These are phyloP conservation scores for Laticauda laticaudata DNA, from an alignment of 2,113 vertebrate species.

Conservation along the genomic window DNA sequence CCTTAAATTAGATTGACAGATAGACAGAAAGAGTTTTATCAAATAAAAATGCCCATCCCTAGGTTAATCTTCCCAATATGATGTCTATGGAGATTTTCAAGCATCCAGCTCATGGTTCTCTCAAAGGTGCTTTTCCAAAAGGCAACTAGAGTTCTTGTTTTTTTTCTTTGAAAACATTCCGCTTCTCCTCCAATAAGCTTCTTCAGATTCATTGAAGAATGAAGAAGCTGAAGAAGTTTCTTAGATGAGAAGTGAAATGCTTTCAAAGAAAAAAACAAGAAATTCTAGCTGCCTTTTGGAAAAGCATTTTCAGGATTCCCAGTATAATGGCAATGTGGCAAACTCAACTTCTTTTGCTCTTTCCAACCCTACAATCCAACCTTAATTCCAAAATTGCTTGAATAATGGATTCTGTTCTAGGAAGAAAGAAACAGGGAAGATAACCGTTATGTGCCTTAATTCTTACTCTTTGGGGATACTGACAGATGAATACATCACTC, in stretches of 20 bases:
- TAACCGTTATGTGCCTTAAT: background rate
- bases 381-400: background rate
- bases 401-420: background rate
- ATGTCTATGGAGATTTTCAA: background rate
- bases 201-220: background rate
- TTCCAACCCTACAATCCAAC: background rate
- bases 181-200: background rate
- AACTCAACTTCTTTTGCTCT: background rate
- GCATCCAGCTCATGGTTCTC: background rate
- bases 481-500: background rate
- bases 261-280: background rate
- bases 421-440: background rate
- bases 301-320: background rate
- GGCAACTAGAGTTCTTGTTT: background rate
- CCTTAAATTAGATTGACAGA: background rate
- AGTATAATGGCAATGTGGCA: background rate
- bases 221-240: too few species aligned
- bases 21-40: background rate
- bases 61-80: background rate
- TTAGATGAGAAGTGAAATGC: too few species aligned
- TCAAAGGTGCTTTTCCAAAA: background rate
- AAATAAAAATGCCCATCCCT: background rate
- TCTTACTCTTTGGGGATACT: background rate
- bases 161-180: background rate
- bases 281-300: background rate